phyloP scores from a whole-genome alignment of 2,113 vertebrate genomes.

The Zosterops japonicus region DNA sequence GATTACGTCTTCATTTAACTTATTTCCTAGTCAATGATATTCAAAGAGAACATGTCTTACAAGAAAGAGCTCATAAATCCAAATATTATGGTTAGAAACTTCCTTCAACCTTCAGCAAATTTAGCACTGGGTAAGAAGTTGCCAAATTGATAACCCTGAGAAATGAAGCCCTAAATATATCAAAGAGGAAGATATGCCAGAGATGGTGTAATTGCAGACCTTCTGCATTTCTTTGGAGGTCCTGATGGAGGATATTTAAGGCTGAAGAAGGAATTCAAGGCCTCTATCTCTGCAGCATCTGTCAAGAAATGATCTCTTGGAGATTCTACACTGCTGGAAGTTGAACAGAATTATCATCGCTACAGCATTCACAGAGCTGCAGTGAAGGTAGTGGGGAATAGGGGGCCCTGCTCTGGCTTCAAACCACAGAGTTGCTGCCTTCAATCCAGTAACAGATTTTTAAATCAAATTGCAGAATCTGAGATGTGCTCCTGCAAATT shows the following conservation, averaged over 20 bases:
- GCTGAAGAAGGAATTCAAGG: background rate
- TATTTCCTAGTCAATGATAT: background rate
- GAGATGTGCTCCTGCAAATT: background rate
- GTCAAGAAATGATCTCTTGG: background rate
- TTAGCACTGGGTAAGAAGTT: background rate
- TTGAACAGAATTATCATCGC: background rate
- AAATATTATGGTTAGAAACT: background rate
- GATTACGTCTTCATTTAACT: background rate
- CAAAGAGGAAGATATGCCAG: background rate
- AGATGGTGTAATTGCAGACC: background rate
- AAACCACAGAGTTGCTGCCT: background rate
- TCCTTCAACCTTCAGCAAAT: constrained; percentile 15
- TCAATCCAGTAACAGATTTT: background rate
- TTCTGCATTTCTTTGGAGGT: background rate
- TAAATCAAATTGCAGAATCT: background rate
- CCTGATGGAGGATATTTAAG: background rate
- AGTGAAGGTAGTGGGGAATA: background rate
- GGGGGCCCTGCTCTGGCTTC: background rate
- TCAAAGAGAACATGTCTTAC: background rate
- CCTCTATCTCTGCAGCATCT: background rate
- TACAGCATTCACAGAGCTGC: background rate
- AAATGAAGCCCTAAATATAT: constrained; percentile 15
- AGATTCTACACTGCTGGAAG: background rate
- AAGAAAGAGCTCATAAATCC: constrained; percentile 1
- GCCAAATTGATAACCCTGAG: background rate